Base-by-base conservation (phyloP, 2,888 invertebrate species). In the Xanthia togata region DNA sequence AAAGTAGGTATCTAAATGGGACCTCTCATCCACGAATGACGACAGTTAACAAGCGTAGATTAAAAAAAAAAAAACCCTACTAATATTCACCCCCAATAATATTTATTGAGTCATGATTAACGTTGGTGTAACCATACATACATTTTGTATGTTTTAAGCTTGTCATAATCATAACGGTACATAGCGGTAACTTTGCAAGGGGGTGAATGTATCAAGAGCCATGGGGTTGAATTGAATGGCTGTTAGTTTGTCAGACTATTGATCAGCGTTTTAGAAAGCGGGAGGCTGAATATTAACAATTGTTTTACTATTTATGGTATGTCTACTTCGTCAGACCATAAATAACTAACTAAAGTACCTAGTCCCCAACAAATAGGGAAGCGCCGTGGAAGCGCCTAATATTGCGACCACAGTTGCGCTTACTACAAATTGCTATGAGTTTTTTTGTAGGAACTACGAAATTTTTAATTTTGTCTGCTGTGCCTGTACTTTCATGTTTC, bases 341-440 rank as follows among this genome's bases (percentile, higher is more conserved):
- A 64, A 38, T 53, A 47, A 11, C 14, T 31, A 67, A 11, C 20
- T 62, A 47, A 12, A 26, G 20, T 31, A 60, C 20, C 26, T 44
- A 59, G 63, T 50, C 6, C n/a, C 8, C 76, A 74, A 81, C 84
- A 85, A 87, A 90, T 86, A 85, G 82, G 70, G 87, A 88, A 90
- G 89, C 89, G 92, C 91, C 92, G 85, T 82, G 70, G 87, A 88
- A 90, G 89, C 89, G 92, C 91, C 92, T 92, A 89, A 90, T 92
- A 92, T 90, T 87, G 87, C 76, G 73, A 65, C 83, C 86, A 82
- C 88, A 76, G 90, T 86, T 78, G 87, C 86, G 57, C 82, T 89
- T 90, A 88, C 86, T 87, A 89, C 88, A 88, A 90, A 92, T 92
- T 92, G 93, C 92, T 90, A 75, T 82, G 82, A 81, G 82, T 77